phyloP scores from a whole-genome alignment of 2,113 vertebrate species.

The Eretmochelys imbricata region DNA sequence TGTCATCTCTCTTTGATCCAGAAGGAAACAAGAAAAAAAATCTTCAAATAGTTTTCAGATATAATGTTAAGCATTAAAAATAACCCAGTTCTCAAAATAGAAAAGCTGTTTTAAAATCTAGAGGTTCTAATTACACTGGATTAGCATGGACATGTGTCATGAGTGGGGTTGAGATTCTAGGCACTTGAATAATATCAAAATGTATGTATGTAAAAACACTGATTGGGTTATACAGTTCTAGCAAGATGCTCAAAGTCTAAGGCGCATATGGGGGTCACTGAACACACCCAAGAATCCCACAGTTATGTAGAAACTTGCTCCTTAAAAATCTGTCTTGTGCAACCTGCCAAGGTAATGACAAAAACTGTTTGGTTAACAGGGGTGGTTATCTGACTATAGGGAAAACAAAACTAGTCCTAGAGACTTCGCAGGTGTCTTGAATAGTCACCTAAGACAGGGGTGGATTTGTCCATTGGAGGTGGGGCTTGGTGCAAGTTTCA shows the following conservation, averaged over 20 bases:
- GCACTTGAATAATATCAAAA: not conserved
- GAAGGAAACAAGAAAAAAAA: not conserved
- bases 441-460: not conserved
- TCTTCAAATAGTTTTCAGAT: not conserved
- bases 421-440: not conserved
- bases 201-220: not conserved
- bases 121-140: not conserved
- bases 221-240: not conserved
- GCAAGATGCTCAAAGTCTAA: not conserved
- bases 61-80: not conserved
- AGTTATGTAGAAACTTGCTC: not conserved
- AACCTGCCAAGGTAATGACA: not conserved
- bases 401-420: not conserved
- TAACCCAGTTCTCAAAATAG: not conserved
- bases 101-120: not conserved
- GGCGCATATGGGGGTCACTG: accelerated
- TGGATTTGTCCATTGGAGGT: not conserved
- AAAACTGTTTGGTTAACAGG: not conserved
- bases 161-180: not conserved
- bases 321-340: not conserved
- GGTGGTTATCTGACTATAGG: not conserved
- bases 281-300: not conserved
- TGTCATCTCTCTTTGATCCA: not conserved
- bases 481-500: not conserved
- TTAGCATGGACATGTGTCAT: not conserved